A percentile compares a stretch with the other conserved stretches of the same genome.
Conservation (phyloP, 2,113 vertebrate genomes). For the Emydocephalus ijimae region DNA sequence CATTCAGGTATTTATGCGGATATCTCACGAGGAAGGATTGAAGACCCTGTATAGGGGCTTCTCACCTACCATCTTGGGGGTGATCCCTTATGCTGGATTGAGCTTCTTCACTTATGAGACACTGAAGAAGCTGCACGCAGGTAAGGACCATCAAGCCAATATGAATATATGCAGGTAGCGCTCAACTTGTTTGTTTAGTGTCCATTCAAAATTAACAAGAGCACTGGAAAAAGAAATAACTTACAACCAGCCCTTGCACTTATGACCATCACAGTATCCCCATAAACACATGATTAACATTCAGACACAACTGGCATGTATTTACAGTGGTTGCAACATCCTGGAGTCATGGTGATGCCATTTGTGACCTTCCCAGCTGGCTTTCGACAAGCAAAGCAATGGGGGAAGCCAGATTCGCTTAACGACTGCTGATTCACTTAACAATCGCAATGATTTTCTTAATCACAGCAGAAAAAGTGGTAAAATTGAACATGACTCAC, state of each 20-base stretch:
- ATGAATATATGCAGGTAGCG: not conserved
- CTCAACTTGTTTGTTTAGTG: not conserved
- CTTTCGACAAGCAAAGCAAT: too few species aligned
- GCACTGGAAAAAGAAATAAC: not conserved
- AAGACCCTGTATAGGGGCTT: conserved; percentile 91
- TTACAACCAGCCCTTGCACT: not conserved
- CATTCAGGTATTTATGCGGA: conserved; percentile 90
- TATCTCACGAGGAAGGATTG: conserved; percentile 89
- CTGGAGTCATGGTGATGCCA: too few species aligned
- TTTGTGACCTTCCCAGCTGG: too few species aligned
- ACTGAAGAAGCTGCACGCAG: conserved; percentile 87
- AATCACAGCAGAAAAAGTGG: too few species aligned
- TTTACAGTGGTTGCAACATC: too few species aligned
- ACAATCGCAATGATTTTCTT: too few species aligned
- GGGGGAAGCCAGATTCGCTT: too few species aligned
- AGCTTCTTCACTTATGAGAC: conserved; percentile 98
- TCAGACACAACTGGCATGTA: too few species aligned
- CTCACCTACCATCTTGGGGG: conserved; percentile 88
- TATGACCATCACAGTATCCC: not conserved
- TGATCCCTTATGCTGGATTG: conserved; percentile 91
- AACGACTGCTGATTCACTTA: too few species aligned
- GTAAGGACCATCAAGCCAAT: conserved; percentile 59
- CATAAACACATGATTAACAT: not conserved
- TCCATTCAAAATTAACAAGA: not conserved
- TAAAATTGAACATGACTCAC: too few species aligned